Base-by-base conservation (phyloP, 2,113 vertebrate genomes). In the Gallinago undulata region DNA sequence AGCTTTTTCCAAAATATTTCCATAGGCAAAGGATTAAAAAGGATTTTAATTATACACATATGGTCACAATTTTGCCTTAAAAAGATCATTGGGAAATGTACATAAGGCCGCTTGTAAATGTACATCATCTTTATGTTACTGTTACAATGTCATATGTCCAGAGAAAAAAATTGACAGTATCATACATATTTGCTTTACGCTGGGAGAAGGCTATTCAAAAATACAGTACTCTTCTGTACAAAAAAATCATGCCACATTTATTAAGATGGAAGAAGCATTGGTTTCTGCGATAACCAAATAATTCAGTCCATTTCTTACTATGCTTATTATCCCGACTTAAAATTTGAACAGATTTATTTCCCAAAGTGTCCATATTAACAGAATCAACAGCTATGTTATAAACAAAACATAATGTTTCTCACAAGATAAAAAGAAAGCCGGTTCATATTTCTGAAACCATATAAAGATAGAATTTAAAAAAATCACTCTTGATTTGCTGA, bases 71-170 rank as follows among this genome's bases (percentile, higher is more conserved):
- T 99, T 98, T 99, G 99, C 98, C 99, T 99, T 99, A 99, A 98
- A 98, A 98, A 98, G 98, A 97, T 98, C 98, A 98, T 99, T 99
- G 99, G 99, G 98, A 99, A 99, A 99, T 99, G 99, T 99, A 99
- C 99, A 99, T 99, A 99, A 99, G 99, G 99, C 99, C 99, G 99
- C 99, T 99, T 99, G 99, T 99, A 99, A 99, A 99, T 99, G 99
- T 99, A 99, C 99, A 99, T 98, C 98, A 98, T 98, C 98, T 98
- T 98, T 97, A 97, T 98, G 99, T 99, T 99, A 99, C 99, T 99
- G 99, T 99, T 99, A 99, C 98, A 99, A 98, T 98, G 99, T 99
- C 98, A 98, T 99, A 99, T 99, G 98, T 99, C 98, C 99, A 99
- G 99, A 99, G 99, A 98, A 99, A 99, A 99, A 99, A 99, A 99